phyloP scores from a whole-genome alignment of 1,140 invertebrate genomes.

The Lordiphosa collinella region DNA sequence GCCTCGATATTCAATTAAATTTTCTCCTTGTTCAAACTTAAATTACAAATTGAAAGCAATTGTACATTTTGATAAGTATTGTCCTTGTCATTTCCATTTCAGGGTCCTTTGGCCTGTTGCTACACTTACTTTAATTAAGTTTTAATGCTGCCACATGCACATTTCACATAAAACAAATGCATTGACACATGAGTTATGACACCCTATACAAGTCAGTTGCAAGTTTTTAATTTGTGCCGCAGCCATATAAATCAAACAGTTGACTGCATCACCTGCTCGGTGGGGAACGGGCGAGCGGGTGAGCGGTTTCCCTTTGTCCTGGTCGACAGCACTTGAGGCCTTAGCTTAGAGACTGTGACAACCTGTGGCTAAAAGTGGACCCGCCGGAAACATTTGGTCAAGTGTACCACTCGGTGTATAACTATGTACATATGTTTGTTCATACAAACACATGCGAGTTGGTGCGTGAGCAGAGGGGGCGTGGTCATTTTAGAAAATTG shows the following conservation, averaged over 20 bases:
- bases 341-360: slow-evolving; percentile 63
- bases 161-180: slow-evolving; percentile 68
- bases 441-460: slow-evolving; percentile 14
- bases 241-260: slow-evolving; percentile 69
- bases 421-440: slow-evolving; percentile 4
- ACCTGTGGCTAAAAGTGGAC: slow-evolving; percentile 57
- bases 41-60: not conserved
- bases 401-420: slow-evolving; percentile 8
- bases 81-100: no score
- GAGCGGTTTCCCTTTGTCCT: slow-evolving; percentile 32
- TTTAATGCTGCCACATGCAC: slow-evolving; percentile 63
- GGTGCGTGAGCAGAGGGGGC: slow-evolving; percentile 5
- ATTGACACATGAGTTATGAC: slow-evolving; percentile 71
- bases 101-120: no score
- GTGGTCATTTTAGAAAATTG: slow-evolving; percentile 53
- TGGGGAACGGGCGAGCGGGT: slow-evolving; percentile 8
- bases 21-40: no score
- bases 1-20: no score
- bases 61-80: no score
- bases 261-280: slow-evolving; percentile 38
- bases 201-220: slow-evolving; percentile 42
- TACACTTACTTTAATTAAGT: slow-evolving; percentile 50
- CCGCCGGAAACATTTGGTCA: slow-evolving; percentile 59
- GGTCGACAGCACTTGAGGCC: slow-evolving; percentile 39
- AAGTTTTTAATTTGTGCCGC: slow-evolving; percentile 66